Conservation (phyloP, 2,888 invertebrate species). For the Diarsia mendica region DNA sequence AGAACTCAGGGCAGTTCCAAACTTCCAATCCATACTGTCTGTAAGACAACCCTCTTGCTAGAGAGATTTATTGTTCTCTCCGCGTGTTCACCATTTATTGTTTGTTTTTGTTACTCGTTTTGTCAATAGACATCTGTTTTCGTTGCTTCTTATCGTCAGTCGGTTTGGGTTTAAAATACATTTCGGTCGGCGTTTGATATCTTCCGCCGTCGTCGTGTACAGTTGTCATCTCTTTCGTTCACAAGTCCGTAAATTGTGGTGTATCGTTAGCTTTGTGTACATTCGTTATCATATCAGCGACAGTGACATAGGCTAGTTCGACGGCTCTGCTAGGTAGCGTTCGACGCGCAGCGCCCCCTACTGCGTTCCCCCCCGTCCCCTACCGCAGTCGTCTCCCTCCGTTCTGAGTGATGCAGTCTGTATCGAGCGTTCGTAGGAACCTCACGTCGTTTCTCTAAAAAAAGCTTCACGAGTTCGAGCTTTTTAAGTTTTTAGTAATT, state of each 20-base stretch:
- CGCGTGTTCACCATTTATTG: slow-evolving; percentile 73
- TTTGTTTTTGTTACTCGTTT: slow-evolving; percentile 79
- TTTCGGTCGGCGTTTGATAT: slow-evolving; percentile 64
- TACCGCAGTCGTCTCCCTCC: slow-evolving; percentile 70
- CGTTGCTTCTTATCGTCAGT: slow-evolving; percentile 71
- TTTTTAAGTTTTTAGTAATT: slow-evolving; percentile 83
- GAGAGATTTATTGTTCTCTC: slow-evolving; percentile 76
- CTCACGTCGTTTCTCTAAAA: slow-evolving; percentile 69
- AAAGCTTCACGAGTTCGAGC: slow-evolving; percentile 86
- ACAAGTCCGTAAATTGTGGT: slow-evolving; percentile 61
- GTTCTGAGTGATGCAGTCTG: slow-evolving; percentile 83
- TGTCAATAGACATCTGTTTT: slow-evolving; percentile 82
- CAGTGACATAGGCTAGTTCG: slow-evolving; percentile 84
- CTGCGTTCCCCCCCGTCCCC: slow-evolving; percentile 74
- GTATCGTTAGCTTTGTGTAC: slow-evolving; percentile 82
- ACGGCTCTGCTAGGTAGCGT: slow-evolving; percentile 77
- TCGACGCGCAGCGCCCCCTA: slow-evolving; percentile 82
- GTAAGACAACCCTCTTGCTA: slow-evolving; percentile 59
- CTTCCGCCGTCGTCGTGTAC: slow-evolving; percentile 51
- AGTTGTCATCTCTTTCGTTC: slow-evolving; percentile 71
- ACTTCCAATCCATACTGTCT: slow-evolving; percentile 15
- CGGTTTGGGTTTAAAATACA: slow-evolving; percentile 67
- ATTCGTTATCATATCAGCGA: slow-evolving; percentile 87
- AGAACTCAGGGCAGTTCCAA: slow-evolving; percentile 17
- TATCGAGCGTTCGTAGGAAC: slow-evolving; percentile 70